phyloP scores from a whole-genome alignment of 2,888 invertebrate genomes.

The Spisula subtruncata region DNA sequence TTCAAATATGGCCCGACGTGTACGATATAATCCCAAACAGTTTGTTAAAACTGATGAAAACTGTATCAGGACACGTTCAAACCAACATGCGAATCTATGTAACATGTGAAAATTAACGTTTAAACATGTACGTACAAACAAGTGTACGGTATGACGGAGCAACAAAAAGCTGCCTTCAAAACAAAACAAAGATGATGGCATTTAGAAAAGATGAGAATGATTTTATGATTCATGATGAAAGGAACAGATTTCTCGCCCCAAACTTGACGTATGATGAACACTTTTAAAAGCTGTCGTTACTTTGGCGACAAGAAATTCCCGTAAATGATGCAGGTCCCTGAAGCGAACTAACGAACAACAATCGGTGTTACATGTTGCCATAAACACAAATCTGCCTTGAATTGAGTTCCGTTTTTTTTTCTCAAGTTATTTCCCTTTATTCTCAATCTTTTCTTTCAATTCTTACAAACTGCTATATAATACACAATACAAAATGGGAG shows the following conservation, averaged over 20 bases:
- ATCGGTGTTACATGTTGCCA: slow-evolving; percentile 14
- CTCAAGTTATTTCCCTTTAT: no score
- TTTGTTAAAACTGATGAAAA: background rate
- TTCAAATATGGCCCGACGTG: background rate
- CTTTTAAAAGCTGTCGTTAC: slow-evolving; percentile 22
- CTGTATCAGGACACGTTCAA: background rate
- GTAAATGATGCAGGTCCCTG: slow-evolving; percentile 29
- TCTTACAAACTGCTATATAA: background rate
- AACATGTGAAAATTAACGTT: slow-evolving; percentile 24
- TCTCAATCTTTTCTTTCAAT: no score
- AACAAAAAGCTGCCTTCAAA: slow-evolving; percentile 40
- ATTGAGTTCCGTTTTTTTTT: background rate
- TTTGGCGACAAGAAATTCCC: background rate
- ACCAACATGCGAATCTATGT: background rate
- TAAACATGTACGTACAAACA: background rate
- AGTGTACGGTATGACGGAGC: background rate
- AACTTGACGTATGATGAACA: slow-evolving; percentile 43
- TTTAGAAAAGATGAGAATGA: slow-evolving; percentile 27
- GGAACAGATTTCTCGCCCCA: slow-evolving; percentile 1
- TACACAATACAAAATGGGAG: no score
- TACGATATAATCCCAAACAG: background rate
- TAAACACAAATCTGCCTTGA: background rate
- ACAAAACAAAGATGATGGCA: slow-evolving; percentile 34
- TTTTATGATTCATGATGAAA: slow-evolving; percentile 33
- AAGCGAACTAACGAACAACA: background rate